These are phyloP conservation scores for Epinotia brunnichana DNA, from an alignment of 2,888 invertebrate genomes.

Conservation along the genomic window DNA sequence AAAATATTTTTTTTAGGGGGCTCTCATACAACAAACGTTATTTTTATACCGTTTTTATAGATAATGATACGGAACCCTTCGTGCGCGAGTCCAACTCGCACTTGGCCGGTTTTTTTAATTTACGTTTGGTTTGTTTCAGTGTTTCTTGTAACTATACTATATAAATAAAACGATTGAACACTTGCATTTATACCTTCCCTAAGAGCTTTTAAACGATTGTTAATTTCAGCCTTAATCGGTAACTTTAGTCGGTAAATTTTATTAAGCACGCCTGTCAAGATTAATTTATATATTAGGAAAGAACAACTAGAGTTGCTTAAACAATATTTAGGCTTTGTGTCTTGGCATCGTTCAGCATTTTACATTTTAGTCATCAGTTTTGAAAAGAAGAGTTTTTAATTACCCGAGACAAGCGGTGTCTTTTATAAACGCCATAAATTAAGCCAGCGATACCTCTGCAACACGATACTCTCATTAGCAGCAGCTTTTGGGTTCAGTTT, in stretches of 20 bases:
- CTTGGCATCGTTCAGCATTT: background rate
- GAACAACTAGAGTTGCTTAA: too few relatives aligned
- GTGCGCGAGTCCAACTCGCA: too few relatives aligned
- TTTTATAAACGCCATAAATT: conserved; percentile 56
- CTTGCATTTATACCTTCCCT: background rate
- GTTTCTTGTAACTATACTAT: background rate
- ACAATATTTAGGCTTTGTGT: background rate
- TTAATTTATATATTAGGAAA: too few relatives aligned
- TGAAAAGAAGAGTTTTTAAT: background rate
- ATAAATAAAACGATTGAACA: background rate
- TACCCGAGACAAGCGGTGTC: conserved; percentile 10
- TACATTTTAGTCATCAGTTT: background rate
- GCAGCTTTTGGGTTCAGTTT: conserved; percentile 50
- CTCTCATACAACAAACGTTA: too few relatives aligned
- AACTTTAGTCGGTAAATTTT: too few relatives aligned
- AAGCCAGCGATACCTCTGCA: conserved; percentile 48
- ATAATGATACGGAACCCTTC: too few relatives aligned
- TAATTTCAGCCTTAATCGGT: too few relatives aligned
- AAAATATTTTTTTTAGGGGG: too few relatives aligned
- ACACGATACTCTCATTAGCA: conserved; percentile 56
- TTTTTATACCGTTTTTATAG: too few relatives aligned
- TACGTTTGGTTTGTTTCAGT: background rate
- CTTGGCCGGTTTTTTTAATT: too few relatives aligned
- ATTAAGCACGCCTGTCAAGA: too few relatives aligned
- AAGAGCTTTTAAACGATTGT: too few relatives aligned